Base-by-base conservation (phyloP, 2,888 invertebrate genomes). In the Calephelis perditalis region DNA sequence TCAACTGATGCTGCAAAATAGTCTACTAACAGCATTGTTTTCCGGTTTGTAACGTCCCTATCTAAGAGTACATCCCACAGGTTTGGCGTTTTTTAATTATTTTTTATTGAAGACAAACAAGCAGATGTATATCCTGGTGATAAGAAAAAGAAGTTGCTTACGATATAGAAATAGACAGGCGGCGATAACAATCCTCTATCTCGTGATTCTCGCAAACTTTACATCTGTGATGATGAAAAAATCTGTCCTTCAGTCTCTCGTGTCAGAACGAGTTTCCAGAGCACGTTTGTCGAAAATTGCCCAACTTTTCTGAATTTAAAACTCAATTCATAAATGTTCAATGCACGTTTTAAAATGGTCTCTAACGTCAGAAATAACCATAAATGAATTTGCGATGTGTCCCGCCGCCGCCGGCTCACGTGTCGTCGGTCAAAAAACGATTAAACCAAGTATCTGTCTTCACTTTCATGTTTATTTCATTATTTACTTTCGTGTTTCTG, bases 351-450 rank as follows among this genome's bases (percentile, higher is more conserved):
- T 26, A 49, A 26, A 35, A 26, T 35, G 35, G 35, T 49, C 35
- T 49, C 35, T 49, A 49, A 49, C 49, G 49, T 49, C 49, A 49
- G 49, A 49, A 49, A 49, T 49, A 49, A 49, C 26, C 49, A 49
- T 49, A 49, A 26, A 49, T 49, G 49, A 49, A 49, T 49, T 49
- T 49, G 49, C 26, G 49, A 49, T 49, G 49, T 26, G 49, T 3
- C 26, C 49, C 26, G 49, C 9, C 9, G 49, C 9, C 9, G 26
- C 49, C 26, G 9, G 8, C 49, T 49, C 49, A 49, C 49, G 49
- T 49, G 49, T 49, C 10, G 26, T 49, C 49, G 49, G 49, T 49
- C 49, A 49, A 49, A 49, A 49, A 49, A 49, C 49, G 49, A 49
- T 49, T 49, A 49, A 49, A 49, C 9, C 10, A 9, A 49, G 8